A percentile compares a stretch with the other conserved stretches of the same genome.
Conservation (phyloP, 2,113 vertebrate species). For the Cathartes aura region DNA sequence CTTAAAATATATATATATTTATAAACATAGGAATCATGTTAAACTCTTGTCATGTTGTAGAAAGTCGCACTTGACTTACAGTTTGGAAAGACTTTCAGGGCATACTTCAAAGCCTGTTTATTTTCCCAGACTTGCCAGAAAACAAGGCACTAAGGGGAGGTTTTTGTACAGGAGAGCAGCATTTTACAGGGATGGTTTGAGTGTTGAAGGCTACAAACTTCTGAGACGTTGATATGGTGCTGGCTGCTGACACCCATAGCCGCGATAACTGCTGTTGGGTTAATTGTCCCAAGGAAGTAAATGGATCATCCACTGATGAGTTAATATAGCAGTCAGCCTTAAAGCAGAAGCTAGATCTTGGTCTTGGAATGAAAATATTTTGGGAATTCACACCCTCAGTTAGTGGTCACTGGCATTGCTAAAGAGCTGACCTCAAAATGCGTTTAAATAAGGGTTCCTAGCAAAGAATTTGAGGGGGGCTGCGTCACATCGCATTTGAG, state of each 20-base stretch:
- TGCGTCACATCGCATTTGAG: neutral
- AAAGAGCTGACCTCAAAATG: neutral
- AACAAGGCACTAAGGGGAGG: neutral
- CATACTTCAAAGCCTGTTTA: constrained; percentile 19
- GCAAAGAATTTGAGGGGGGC: neutral
- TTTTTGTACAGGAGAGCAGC: neutral
- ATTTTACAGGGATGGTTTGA: neutral
- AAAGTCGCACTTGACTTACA: neutral
- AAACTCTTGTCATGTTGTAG: neutral
- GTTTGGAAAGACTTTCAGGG: neutral
- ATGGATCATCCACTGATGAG: neutral
- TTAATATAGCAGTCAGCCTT: too few relatives aligned
- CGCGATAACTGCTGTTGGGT: too few relatives aligned
- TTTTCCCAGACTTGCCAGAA: neutral
- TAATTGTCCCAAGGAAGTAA: neutral
- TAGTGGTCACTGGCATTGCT: neutral
- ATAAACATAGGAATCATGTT: neutral
- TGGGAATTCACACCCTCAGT: neutral
- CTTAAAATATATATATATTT: neutral
- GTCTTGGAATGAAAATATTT: neutral
- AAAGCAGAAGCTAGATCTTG: neutral
- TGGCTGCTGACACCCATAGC: neutral
- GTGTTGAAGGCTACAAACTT: neutral
- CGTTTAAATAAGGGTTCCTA: neutral
- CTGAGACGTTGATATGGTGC: neutral